Conservation (phyloP, 2,113 vertebrate genomes). For the Hiodon alosoides region DNA sequence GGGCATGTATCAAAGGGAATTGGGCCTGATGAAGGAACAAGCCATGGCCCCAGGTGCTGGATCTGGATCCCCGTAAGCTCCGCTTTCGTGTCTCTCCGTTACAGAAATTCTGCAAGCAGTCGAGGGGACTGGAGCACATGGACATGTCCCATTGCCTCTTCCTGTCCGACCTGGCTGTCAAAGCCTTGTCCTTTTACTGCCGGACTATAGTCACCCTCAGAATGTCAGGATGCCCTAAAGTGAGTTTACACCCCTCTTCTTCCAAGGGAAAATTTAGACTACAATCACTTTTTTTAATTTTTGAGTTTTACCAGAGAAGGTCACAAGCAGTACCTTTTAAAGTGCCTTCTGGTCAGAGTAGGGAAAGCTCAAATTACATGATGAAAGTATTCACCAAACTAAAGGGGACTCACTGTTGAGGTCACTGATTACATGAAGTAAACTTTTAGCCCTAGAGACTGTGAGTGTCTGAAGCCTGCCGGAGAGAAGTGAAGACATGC, state of each 20-base stretch:
- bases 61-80: background rate
- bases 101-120: conserved; percentile 67
- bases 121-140: conserved; percentile 56
- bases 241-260: conserved; percentile 27
- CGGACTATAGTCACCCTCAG: conserved; percentile 51
- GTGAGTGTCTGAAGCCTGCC: background rate
- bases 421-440: background rate
- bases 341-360: too few relatives aligned
- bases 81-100: conserved; percentile 18
- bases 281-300: background rate
- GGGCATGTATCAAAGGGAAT: background rate
- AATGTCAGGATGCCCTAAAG: conserved; percentile 65
- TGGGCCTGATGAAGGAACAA: background rate
- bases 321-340: too few relatives aligned
- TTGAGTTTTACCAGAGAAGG: background rate
- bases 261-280: background rate
- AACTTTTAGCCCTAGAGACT: background rate
- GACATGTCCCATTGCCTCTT: conserved; percentile 63
- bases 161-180: conserved; percentile 60
- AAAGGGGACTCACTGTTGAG: too few relatives aligned
- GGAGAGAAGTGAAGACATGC: background rate
- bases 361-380: too few relatives aligned
- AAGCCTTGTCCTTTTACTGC: conserved; percentile 63
- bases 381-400: too few relatives aligned
- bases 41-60: background rate